Evolutionary conservation across 2,888 invertebrate genomes (phyloP), one percentile per base, ranked within the genome.

Genomic region (Agrochola circellaris): DNA sequence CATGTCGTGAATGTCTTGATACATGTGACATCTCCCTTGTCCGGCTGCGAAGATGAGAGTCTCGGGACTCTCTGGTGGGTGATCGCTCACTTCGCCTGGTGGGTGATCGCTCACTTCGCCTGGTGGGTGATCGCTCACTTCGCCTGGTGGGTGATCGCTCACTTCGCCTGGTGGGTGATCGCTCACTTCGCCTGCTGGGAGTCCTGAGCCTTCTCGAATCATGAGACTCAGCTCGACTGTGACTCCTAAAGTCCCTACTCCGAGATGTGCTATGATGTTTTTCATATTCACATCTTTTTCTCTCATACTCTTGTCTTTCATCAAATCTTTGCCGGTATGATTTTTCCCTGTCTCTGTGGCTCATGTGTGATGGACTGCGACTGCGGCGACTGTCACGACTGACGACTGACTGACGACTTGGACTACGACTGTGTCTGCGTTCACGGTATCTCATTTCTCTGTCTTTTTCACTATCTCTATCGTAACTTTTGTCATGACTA

Each of bases 261-360:
- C 83, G 84, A 30, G 90, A 85, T 45, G 92, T 89, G 81, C 94
- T 93, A n/a, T 87, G 89, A 61, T 87, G 83, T 67, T 89, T 89
- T 61, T 93, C 93, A 89, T 92, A 88, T 75, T 93, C 93, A 88
- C 91, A 82, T 84, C 90, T 92, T 73, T 90, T 93, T 58, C 90
- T 79, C 54, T 95, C 94, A 91, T 92, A 90, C 67, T 94, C 92
- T 73, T 87, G 84, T 60, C 87, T 82, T 51, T 89, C 85, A 71
- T 89, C 85, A 86, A 84, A 81, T 88, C 89, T 82, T 67, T 74
- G 82, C 73, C 79, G 89, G 30, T 89, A 85, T 78, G 86, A 87
- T 54, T 81, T 88, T 20, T 90, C 89, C 73, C 83, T 85, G 54
- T 89, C 91, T 73, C 88, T 89, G 17, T 91, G 86, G 75, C 92